phyloP scores from a whole-genome alignment of 2,113 vertebrate species.

The Choloepus hoffmanni region DNA sequence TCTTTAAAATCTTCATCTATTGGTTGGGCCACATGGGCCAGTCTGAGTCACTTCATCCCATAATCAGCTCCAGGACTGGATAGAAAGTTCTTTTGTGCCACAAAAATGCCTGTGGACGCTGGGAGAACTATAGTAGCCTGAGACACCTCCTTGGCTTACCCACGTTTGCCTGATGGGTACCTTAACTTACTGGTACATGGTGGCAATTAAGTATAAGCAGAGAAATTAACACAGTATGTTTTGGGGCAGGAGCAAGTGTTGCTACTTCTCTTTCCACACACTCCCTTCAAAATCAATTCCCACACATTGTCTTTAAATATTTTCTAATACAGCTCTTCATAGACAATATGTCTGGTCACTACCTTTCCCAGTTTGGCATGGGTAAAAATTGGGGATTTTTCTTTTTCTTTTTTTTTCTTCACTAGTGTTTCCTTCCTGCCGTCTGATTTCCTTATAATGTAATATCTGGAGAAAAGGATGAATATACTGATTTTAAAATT shows the following conservation, averaged over 20 bases:
- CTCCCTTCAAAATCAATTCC: not conserved
- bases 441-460: constrained; percentile 57
- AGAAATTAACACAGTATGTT: constrained; percentile 67
- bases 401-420: not conserved
- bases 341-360: constrained; percentile 58
- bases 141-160: constrained; percentile 56
- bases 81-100: not conserved
- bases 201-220: constrained; percentile 76
- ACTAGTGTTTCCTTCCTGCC: constrained; percentile 61
- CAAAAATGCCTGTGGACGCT: not conserved
- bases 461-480: not conserved
- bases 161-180: constrained; percentile 55
- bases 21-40: not conserved
- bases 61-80: not conserved
- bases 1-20: not conserved
- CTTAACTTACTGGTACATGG: constrained; percentile 74
- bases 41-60: not conserved
- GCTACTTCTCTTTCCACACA: not conserved
- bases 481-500: constrained; percentile 57
- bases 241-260: constrained; percentile 63
- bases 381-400: constrained; percentile 59
- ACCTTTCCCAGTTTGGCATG: constrained; percentile 61
- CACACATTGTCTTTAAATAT: constrained; percentile 31
- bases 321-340: constrained; percentile 59
- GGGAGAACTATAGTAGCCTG: constrained; percentile 57